phyloP scores from a whole-genome alignment of 2,888 invertebrate species.

The Xestia xanthographa region DNA sequence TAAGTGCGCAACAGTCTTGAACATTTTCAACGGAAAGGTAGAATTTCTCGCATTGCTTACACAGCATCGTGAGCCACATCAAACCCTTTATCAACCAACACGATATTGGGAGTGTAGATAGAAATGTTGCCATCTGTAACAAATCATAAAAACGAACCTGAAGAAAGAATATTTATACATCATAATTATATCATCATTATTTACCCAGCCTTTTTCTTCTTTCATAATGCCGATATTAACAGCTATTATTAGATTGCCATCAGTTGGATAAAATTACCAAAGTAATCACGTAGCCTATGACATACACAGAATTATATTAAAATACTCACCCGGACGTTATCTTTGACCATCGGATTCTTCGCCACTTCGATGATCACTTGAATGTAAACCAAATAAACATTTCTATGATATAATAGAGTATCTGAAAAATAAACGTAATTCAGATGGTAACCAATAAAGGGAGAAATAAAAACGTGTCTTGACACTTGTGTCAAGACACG shows the following conservation, averaged over 20 bases:
- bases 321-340: not conserved
- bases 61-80: not conserved
- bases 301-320: no score
- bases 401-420: slow-evolving; percentile 10
- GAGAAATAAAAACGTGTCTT: not conserved
- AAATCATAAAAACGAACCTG: not conserved
- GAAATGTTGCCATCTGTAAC: not conserved
- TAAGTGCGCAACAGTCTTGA: not conserved
- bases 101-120: not conserved
- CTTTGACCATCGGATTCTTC: not conserved
- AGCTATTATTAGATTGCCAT: no score
- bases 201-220: no score
- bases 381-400: slow-evolving; percentile 11
- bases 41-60: slow-evolving; percentile 3
- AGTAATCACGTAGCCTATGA: not conserved
- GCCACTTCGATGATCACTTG: slow-evolving; percentile 1
- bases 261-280: no score
- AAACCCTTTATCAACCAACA: slow-evolving; percentile 1
- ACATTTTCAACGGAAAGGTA: not conserved
- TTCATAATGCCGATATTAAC: no score
- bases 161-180: not conserved
- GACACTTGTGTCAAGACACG: no score
- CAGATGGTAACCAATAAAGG: not conserved
- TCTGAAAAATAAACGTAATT: slow-evolving; percentile 3
- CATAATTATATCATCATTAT: no score